Percentiles rank a stretch among this genome's conserved stretches.
Evolutionary conservation across 1,140 invertebrate species (phyloP).

Genomic region (Antheraea mylitta): DNA sequence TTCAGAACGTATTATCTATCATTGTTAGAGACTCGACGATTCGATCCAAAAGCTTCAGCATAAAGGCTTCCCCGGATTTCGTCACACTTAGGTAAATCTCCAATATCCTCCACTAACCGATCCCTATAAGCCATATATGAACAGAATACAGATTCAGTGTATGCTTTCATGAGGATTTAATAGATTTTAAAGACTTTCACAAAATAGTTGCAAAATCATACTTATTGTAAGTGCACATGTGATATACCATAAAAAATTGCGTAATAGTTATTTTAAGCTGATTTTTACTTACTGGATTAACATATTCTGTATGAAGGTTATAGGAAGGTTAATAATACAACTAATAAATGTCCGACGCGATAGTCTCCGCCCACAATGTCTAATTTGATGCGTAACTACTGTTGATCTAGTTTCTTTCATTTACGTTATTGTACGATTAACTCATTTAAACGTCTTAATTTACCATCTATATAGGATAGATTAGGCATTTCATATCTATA

Average conservation of each 20-base stretch:
- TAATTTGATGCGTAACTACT: too few relatives aligned
- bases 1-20: not conserved
- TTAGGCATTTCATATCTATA: too few relatives aligned
- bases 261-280: too few relatives aligned
- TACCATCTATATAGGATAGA: too few relatives aligned
- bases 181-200: not conserved
- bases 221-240: not conserved
- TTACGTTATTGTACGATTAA: too few relatives aligned
- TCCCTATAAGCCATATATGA: constrained; percentile 20
- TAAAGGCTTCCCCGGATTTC: constrained; percentile 54
- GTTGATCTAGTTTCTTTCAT: too few relatives aligned
- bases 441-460: too few relatives aligned
- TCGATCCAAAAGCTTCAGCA: constrained; percentile 34
- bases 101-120: constrained; percentile 57
- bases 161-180: not conserved
- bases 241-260: not conserved
- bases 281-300: too few relatives aligned
- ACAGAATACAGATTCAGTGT: constrained; percentile 6
- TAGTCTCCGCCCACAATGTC: too few relatives aligned
- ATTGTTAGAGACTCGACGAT: not conserved
- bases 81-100: constrained; percentile 65
- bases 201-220: not conserved
- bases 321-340: too few relatives aligned
- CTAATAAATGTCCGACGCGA: too few relatives aligned
- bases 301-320: too few relatives aligned